Base-by-base conservation (phyloP, 2,888 invertebrate genomes). In the Drosophila villosipedis region DNA sequence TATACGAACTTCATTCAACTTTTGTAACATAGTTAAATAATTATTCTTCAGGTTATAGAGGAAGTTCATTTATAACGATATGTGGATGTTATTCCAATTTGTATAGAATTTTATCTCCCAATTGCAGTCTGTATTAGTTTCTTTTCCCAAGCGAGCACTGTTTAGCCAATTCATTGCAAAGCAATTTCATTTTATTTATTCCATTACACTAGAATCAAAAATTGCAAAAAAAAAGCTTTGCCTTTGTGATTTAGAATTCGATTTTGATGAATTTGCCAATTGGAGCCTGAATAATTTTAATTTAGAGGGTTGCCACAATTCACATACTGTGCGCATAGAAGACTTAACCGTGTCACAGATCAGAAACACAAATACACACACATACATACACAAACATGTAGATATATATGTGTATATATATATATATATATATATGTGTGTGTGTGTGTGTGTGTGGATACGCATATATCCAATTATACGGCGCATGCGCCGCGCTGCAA, bases 181-280 rank as follows among this genome's bases (percentile, higher is more conserved):
- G 55, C 68, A 71, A 70, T 77, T 84, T 78, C 59, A 64, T 22
- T 47, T 31, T 57, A 54, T 70, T 68, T 78, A 64, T 73, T 70
- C 70, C 76, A 88, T 79, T 77, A 63, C 59, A 61, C 41, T 53
- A 50, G n/a, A 53, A 64, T 4, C 47, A 47, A 7, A 4, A 47
- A 22, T 22, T 2, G 54, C n/a, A 67, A 68, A 62, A 67, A 68
- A 62, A 67, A 16, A 22, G 55, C 53, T 78, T 70, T 33, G 47
- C 41, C 10, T 61, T 63, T 58, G 49, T 55, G 41, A 54, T 33
- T 60, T 50, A 33, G 57, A 73, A 73, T 77, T 62, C 61, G 69
- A 72, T 68, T 76, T 73, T 76, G 76, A 83, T 81, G 70, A 76
- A 75, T 81, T 71, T 81, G 87, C 87, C 87, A 89, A 84, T 78